Evolutionary conservation across 2,797 vertebrate genomes (phyloP).

Genomic region (Picus viridis): DNA sequence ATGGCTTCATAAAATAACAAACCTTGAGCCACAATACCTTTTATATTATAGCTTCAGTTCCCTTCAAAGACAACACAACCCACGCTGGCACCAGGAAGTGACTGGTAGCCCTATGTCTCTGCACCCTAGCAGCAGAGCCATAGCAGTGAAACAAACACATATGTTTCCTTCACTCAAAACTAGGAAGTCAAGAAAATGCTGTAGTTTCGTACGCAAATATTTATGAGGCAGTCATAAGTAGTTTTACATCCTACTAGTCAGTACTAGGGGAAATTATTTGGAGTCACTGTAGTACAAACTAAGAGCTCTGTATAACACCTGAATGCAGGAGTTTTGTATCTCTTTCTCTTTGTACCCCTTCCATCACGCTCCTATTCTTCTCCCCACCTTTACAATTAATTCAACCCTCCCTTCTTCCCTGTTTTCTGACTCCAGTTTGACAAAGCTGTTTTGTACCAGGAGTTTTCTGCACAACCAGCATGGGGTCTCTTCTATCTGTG

Average conservation of each 20-base stretch:
- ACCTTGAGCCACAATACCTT: not conserved
- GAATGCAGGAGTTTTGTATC: not conserved
- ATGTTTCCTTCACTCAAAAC: not conserved
- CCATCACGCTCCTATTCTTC: not conserved
- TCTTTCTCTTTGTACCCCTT: not conserved
- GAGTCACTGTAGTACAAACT: not conserved
- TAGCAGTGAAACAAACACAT: not conserved
- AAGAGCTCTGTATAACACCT: not conserved
- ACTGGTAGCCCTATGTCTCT: not conserved
- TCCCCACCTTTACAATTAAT: not conserved
- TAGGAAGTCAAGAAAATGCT: not conserved
- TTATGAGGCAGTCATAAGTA: not conserved
- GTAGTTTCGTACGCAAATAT: not conserved
- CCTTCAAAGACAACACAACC: not conserved
- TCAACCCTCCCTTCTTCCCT: not conserved
- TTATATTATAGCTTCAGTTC: not conserved
- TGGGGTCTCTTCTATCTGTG: conserved; percentile 1
- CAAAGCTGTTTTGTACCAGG: conserved; percentile 8
- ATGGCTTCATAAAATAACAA: not conserved
- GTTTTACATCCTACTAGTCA: not conserved
- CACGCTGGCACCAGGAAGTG: not conserved
- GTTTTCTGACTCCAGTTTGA: conserved; percentile 10
- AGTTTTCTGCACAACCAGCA: not conserved
- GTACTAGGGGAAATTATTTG: not conserved
- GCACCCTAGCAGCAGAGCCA: not conserved